Evolutionary conservation across 2,797 vertebrate species (phyloP).

Genomic region (Gambusia yucatana): DNA sequence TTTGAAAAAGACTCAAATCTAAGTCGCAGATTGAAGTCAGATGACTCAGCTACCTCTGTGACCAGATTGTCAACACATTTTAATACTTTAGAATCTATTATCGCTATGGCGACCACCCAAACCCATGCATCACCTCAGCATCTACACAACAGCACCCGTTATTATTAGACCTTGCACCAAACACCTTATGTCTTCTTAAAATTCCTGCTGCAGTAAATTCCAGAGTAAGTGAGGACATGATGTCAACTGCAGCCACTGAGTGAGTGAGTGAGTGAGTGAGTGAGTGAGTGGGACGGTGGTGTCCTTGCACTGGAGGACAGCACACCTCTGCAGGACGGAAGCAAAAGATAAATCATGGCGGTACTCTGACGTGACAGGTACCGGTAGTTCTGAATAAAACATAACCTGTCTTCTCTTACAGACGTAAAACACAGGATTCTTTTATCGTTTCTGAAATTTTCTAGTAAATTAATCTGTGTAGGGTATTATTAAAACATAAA

Average conservation of each 20-base stretch:
- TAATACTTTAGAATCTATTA: neutral
- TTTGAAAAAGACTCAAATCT: neutral
- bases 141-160: neutral
- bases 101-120: neutral
- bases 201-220: no score
- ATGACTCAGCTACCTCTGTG: neutral
- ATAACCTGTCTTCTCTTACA: neutral
- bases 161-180: neutral
- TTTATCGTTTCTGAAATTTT: neutral
- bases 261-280: no score
- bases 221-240: neutral
- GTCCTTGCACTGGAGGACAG: conserved; percentile 1
- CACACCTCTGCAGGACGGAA: neutral
- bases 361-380: neutral
- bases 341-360: neutral
- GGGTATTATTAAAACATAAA: neutral
- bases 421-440: neutral
- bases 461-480: neutral
- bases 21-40: neutral
- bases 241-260: neutral
- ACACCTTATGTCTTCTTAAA: neutral
- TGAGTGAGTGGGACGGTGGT: neutral
- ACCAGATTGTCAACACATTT: neutral
- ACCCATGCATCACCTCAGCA: neutral
- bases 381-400: neutral